Evolutionary conservation across 2,888 invertebrate species (phyloP).

Genomic region (Cybosia mesomella): DNA sequence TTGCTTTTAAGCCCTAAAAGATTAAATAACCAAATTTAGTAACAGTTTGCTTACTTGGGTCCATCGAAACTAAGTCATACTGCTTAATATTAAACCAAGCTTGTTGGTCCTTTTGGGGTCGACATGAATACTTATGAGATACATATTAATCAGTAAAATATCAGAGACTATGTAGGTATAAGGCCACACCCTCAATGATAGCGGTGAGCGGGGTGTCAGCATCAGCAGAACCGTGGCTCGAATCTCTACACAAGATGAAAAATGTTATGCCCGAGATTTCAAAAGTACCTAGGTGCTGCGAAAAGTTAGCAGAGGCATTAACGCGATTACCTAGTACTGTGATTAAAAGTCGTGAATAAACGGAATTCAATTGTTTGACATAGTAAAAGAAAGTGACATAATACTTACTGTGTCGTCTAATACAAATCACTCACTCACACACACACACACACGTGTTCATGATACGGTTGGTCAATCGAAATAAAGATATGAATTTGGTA

Average conservation of each 20-base stretch:
- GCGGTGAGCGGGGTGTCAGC: neutral
- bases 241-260: neutral
- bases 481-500: no score
- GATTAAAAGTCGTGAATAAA: no score
- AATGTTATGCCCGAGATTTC: no score
- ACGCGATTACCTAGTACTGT: no score
- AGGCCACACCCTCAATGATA: neutral
- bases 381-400: no score
- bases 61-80: conserved; percentile 10
- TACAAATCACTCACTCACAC: no score
- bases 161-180: conserved; percentile 4
- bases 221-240: neutral
- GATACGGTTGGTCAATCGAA: no score
- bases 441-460: no score
- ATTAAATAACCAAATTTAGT: conserved; percentile 6
- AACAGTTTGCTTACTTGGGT: conserved; percentile 7
- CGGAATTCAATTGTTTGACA: no score
- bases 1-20: conserved; percentile 4
- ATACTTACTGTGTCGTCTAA: no score
- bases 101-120: conserved; percentile 17
- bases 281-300: neutral
- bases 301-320: no score
- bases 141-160: conserved; percentile 18
- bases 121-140: conserved; percentile 14
- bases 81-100: conserved; percentile 4